A percentile compares a stretch with the other conserved stretches of the same genome.
phyloP scores from a whole-genome alignment of 2,797 vertebrate species.

The Urophycis tenuis region DNA sequence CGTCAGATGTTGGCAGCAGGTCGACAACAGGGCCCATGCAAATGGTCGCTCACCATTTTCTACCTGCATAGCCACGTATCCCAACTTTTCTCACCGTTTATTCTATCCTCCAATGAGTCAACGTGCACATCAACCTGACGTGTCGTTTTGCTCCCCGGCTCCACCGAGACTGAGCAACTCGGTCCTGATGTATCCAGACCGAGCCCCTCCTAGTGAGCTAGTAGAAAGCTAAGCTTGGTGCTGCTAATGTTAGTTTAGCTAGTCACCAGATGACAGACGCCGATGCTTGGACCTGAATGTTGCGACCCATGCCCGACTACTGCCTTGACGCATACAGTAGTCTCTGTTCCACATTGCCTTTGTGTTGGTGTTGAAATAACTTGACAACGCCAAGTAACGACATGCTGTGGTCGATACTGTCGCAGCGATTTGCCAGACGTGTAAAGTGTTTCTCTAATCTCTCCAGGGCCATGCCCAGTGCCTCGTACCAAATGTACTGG shows the following conservation, averaged over 20 bases:
- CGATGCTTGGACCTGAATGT: constrained; percentile 20
- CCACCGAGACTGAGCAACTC: constrained; percentile 18
- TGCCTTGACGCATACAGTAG: neutral
- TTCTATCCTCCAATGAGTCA: neutral
- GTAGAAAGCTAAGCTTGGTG: neutral
- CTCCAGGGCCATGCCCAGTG: neutral
- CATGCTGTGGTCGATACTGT: neutral
- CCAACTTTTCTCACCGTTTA: neutral
- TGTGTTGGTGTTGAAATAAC: neutral
- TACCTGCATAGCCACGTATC: neutral
- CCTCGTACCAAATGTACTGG: neutral
- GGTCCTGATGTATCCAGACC: neutral
- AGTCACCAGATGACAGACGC: neutral
- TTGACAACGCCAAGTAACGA: neutral
- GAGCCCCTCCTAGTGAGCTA: neutral
- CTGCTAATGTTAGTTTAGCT: neutral
- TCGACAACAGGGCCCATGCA: neutral
- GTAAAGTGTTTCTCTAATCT: neutral
- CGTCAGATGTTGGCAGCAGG: constrained; percentile 18
- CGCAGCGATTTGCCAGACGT: neutral
- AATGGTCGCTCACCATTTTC: neutral
- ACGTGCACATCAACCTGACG: neutral
- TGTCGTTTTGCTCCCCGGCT: neutral
- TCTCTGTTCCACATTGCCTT: neutral
- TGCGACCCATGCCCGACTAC: neutral